phyloP scores from a whole-genome alignment of 92 coral and sea anemone genomes.

The Nematostella vectensis region DNA sequence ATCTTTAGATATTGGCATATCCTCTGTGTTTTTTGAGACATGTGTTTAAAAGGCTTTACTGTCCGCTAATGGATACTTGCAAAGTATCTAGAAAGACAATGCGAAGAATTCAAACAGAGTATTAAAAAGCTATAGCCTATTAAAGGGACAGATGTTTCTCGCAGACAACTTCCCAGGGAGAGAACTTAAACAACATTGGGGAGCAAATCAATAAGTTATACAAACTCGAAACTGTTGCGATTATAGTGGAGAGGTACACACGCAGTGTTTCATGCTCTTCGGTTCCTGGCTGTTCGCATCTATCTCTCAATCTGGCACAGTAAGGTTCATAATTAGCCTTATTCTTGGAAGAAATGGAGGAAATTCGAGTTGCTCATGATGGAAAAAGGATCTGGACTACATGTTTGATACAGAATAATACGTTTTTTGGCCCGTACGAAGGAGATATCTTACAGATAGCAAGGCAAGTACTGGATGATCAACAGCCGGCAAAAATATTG shows the following conservation, averaged over 20 bases:
- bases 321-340: too few species aligned
- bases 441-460: conserved; percentile 11
- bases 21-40: conserved; percentile 41
- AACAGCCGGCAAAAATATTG: conserved; percentile 9
- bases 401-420: conserved; percentile 33
- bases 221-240: conserved; percentile 31
- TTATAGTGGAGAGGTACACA: too few species aligned
- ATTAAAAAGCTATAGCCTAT: conserved; percentile 74
- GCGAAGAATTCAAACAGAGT: conserved; percentile 79
- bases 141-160: conserved; percentile 65
- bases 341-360: conserved; percentile 36
- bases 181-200: conserved; percentile 46
- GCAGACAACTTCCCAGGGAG: conserved; percentile 56
- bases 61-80: conserved; percentile 66
- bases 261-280: too few species aligned
- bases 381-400: conserved; percentile 53
- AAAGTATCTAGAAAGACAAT: conserved; percentile 54
- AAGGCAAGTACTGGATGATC: conserved; percentile 7
- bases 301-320: too few species aligned
- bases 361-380: conserved; percentile 28
- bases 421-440: conserved; percentile 51
- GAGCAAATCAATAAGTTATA: conserved; percentile 32
- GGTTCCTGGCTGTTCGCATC: too few species aligned
- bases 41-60: conserved; percentile 70
- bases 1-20: conserved; percentile 37